phyloP scores from a whole-genome alignment of 1,140 invertebrate genomes.

The Cataglyphis hispanica region DNA sequence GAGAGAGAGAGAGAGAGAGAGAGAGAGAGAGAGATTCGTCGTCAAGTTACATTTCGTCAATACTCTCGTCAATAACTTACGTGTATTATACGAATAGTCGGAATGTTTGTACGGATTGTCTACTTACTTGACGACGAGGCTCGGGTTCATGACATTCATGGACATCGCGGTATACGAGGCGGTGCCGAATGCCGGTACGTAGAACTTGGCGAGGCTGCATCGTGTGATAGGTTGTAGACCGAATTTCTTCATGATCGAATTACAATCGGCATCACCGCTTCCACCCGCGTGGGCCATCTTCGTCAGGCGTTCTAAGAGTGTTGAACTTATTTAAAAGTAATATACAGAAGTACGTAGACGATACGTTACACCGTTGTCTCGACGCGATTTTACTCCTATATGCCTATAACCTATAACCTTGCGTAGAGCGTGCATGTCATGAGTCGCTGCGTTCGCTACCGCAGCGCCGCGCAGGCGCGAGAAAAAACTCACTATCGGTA shows the following conservation, averaged over 20 bases:
- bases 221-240: conserved; percentile 88
- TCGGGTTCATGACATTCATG: conserved; percentile 90
- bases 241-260: conserved; percentile 81
- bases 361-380: background rate
- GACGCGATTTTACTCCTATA: background rate
- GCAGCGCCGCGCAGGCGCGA: background rate
- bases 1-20: background rate
- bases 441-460: background rate
- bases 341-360: background rate
- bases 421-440: background rate
- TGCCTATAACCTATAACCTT: too few relatives aligned
- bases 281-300: conserved; percentile 73
- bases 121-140: conserved; percentile 87
- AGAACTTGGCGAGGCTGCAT: conserved; percentile 88
- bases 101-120: background rate
- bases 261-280: conserved; percentile 48
- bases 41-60: too few relatives aligned
- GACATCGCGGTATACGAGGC: conserved; percentile 88
- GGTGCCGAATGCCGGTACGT: conserved; percentile 88
- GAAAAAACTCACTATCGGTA: background rate
- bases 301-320: background rate
- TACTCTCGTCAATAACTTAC: too few relatives aligned
- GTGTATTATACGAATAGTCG: background rate
- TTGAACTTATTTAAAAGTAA: too few relatives aligned
- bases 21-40: background rate